Conservation (phyloP, 2,888 invertebrate species). For the Rhagonycha fulva region DNA sequence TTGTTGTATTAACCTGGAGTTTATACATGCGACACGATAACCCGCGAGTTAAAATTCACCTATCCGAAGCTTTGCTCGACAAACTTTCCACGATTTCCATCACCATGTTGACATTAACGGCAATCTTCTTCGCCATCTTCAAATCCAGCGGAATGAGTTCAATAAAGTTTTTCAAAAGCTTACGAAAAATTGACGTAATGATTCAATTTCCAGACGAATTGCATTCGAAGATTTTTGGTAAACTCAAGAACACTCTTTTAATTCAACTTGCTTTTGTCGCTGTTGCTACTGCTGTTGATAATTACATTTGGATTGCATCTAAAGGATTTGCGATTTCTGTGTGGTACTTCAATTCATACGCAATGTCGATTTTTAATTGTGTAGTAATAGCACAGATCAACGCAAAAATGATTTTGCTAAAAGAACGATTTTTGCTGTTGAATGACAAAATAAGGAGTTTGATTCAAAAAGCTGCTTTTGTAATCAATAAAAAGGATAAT, state of each 20-base stretch:
- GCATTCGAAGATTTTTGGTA: background rate
- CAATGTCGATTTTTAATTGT: slow-evolving; percentile 4
- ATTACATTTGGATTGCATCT: slow-evolving; percentile 1
- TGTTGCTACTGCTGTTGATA: background rate
- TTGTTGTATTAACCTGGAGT: background rate
- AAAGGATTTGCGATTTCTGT: background rate
- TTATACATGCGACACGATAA: background rate
- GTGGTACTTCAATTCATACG: slow-evolving; percentile 3
- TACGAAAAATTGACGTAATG: background rate
- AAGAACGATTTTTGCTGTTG: slow-evolving; percentile 1
- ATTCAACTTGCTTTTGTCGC: background rate
- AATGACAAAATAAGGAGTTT: background rate
- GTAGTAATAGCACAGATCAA: slow-evolving; percentile 6
- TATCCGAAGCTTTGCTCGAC: slow-evolving; percentile 4
- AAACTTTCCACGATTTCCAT: slow-evolving; percentile 1
- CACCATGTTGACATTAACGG: background rate
- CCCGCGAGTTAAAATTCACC: slow-evolving; percentile 1
- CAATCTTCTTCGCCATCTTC: background rate
- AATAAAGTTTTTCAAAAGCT: slow-evolving; percentile 1
- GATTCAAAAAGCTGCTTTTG: background rate
- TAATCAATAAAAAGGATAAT: background rate
- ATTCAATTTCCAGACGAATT: background rate
- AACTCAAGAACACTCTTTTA: background rate
- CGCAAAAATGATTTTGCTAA: slow-evolving; percentile 4
- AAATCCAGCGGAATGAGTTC: background rate